phyloP scores from a whole-genome alignment of 92 coral and sea anemone species.

The Zoanthus sansibaricus region DNA sequence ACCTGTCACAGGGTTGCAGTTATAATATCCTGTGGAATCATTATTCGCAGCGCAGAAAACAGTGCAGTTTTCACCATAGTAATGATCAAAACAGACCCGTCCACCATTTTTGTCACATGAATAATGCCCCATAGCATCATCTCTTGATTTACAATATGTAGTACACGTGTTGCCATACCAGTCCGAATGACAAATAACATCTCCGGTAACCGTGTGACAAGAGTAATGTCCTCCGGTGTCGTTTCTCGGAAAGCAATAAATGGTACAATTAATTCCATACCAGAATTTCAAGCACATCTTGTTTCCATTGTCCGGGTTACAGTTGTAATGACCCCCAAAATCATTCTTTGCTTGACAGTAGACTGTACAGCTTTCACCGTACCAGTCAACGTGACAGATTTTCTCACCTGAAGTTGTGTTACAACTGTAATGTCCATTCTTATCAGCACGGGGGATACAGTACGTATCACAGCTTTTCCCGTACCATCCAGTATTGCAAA shows the following conservation, averaged over 20 bases:
- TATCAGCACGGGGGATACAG: slow-evolving; percentile 54
- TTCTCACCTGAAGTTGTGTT: slow-evolving; percentile 69
- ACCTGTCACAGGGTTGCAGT: slow-evolving; percentile 68
- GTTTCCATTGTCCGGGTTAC: slow-evolving; percentile 59
- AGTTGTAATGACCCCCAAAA: slow-evolving; percentile 62
- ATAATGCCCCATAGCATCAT: slow-evolving; percentile 80
- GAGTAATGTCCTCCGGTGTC: slow-evolving; percentile 72
- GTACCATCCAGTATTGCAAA: slow-evolving; percentile 66
- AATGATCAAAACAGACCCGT: slow-evolving; percentile 63
- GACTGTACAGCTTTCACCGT: slow-evolving; percentile 59
- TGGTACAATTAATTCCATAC: slow-evolving; percentile 71
- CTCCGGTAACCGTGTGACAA: slow-evolving; percentile 68
- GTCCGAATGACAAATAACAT: slow-evolving; percentile 62
- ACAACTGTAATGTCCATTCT: slow-evolving; percentile 74
- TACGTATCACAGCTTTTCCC: slow-evolving; percentile 59
- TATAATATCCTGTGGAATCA: background rate
- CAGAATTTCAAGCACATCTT: slow-evolving; percentile 72
- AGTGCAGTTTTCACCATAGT: slow-evolving; percentile 68
- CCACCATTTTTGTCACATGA: slow-evolving; percentile 69
- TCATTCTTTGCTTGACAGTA: slow-evolving; percentile 63
- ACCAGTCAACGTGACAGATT: slow-evolving; percentile 67
- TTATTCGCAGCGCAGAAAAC: background rate
- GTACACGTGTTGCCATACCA: slow-evolving; percentile 83
- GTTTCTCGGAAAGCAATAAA: slow-evolving; percentile 59
- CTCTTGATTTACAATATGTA: slow-evolving; percentile 74